A percentile compares a stretch with the other conserved stretches of the same genome.
Evolutionary conservation across 2,113 vertebrate genomes (phyloP).

Genomic region (Lamprotornis superbus): DNA sequence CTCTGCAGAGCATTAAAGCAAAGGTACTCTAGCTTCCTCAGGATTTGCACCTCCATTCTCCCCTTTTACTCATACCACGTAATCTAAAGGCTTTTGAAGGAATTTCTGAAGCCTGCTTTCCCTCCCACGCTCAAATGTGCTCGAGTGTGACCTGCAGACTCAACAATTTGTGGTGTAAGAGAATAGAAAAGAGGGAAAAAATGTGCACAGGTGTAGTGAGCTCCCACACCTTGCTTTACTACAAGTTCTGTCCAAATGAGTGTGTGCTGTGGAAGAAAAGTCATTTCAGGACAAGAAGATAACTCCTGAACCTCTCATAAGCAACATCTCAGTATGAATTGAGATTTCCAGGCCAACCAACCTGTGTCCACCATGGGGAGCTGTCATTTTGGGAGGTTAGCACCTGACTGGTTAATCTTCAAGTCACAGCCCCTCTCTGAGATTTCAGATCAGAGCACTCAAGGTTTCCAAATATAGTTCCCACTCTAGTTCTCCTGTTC

Average conservation of each 20-base stretch:
- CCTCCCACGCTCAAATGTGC: not conserved
- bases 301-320: not conserved
- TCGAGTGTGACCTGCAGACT: not conserved
- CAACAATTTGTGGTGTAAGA: not conserved
- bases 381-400: not conserved
- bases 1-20: not conserved
- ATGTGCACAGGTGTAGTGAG: not conserved
- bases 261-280: not conserved
- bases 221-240: not conserved
- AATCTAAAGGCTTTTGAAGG: not conserved
- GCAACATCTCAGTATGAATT: not conserved
- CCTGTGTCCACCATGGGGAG: fast-evolving
- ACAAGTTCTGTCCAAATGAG: not conserved
- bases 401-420: not conserved
- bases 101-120: not conserved
- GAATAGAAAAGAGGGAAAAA: not conserved
- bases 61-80: not conserved
- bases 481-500: not conserved
- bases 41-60: not conserved
- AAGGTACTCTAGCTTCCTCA: not conserved
- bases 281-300: not conserved
- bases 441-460: not conserved
- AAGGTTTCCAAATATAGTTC: not conserved
- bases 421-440: not conserved
- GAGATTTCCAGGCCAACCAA: not conserved